Percentiles rank a stretch among this genome's conserved stretches.
Evolutionary conservation across 2,797 vertebrate genomes (phyloP).

Genomic region (Calcarius lapponicus): DNA sequence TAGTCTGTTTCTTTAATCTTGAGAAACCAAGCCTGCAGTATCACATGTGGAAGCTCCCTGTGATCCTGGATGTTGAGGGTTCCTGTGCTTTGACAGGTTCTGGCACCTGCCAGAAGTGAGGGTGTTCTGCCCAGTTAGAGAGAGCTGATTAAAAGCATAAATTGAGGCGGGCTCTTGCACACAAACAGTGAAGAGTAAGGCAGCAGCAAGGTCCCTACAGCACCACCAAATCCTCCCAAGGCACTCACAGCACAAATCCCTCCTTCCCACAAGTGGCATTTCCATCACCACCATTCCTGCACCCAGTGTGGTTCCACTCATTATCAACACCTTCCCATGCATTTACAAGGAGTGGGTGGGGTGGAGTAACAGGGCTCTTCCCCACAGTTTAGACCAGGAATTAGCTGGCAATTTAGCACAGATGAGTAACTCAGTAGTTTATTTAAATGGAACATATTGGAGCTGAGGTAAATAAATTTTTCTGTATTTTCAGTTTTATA

Average conservation of each 20-base stretch:
- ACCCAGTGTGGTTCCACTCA: rapidly evolving
- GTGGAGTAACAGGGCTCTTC: not conserved
- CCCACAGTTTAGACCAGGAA: not conserved
- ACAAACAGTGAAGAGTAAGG: not conserved
- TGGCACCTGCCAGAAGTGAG: not conserved
- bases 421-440: not conserved
- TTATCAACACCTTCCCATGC: not conserved
- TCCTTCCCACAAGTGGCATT: not conserved
- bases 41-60: rapidly evolving
- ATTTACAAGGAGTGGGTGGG: not conserved
- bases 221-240: not conserved
- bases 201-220: not conserved
- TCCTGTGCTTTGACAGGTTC: not conserved
- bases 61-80: rapidly evolving
- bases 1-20: not conserved
- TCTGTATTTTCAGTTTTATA: not conserved
- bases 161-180: not conserved
- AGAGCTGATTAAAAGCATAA: not conserved
- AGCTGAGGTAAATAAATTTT: not conserved
- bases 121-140: not conserved
- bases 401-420: not conserved
- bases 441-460: not conserved
- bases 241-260: not conserved
- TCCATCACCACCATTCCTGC: not conserved
- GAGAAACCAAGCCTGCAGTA: not conserved